These are phyloP conservation scores for Diabrotica undecimpunctata DNA, from an alignment of 1,140 invertebrate genomes.

Conservation along the genomic window DNA sequence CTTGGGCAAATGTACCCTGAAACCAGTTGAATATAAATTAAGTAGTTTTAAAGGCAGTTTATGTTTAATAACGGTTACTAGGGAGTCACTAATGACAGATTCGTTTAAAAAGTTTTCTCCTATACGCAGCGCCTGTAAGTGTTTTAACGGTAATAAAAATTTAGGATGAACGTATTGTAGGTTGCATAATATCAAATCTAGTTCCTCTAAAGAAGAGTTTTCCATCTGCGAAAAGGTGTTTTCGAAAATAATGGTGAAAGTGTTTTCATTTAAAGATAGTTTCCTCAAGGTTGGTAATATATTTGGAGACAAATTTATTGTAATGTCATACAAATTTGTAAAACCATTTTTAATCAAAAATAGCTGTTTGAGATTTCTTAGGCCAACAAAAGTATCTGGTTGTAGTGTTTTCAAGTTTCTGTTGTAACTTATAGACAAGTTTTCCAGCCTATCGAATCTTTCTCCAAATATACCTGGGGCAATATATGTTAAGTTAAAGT, in stretches of 20 bases:
- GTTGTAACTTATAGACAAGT: slow-evolving; percentile 40
- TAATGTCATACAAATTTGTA: slow-evolving; percentile 30
- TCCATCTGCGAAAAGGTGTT: slow-evolving; percentile 33
- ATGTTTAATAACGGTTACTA: slow-evolving; percentile 42
- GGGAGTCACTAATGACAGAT: slow-evolving; percentile 45
- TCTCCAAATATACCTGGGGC: slow-evolving; percentile 32
- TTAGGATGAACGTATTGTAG: slow-evolving; percentile 51
- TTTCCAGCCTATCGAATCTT: slow-evolving; percentile 35
- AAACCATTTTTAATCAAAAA: slow-evolving; percentile 41
- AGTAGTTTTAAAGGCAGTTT: slow-evolving; percentile 48
- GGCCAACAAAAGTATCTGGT: slow-evolving; percentile 33
- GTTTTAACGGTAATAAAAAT: slow-evolving; percentile 48
- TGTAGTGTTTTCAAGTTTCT: slow-evolving; percentile 32
- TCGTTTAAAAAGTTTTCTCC: slow-evolving; percentile 51
- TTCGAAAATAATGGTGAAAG: slow-evolving; percentile 29
- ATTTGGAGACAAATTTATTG: slow-evolving; percentile 19
- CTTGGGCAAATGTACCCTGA: slow-evolving; percentile 49
- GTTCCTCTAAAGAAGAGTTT: slow-evolving; percentile 35
- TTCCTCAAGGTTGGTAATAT: slow-evolving; percentile 31
- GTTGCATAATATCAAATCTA: slow-evolving; percentile 52
- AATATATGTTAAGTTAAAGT: slow-evolving; percentile 34
- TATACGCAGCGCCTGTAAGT: slow-evolving; percentile 49
- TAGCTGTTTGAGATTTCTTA: slow-evolving; percentile 33
- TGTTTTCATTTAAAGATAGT: slow-evolving; percentile 36
- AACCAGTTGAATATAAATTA: slow-evolving; percentile 52